Base-by-base conservation (phyloP, 2,888 invertebrate genomes). In the Antheraea yamamai region DNA sequence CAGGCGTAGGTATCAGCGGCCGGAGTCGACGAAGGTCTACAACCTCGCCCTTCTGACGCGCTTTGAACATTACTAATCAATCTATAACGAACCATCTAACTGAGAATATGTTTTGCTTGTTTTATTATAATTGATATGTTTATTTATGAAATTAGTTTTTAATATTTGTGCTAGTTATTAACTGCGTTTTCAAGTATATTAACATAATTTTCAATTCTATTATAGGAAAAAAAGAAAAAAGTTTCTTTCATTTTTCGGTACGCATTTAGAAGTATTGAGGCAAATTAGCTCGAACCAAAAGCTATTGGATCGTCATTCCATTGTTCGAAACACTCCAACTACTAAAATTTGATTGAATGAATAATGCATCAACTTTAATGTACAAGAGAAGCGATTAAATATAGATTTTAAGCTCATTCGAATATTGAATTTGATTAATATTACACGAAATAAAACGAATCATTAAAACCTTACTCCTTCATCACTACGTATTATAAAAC, bases 1-100 rank as follows among this genome's bases (percentile, higher is more conserved):
- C 92, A 92, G 92, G 87, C 88, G 84, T 85, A 87, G 86, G 85
- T 83, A 81, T 77, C 80, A 78, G 79, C 78, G 77, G 76, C 77
- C 78, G 80, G 75, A 77, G 78, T 76, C 78, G 75, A 66, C 75
- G 75, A 73, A 79, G 79, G 80, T 79, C 79, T 79, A 82, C 79
- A 77, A 75, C 76, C 77, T 73, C 73, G 76, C 77, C 75, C 75
- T 72, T 71, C 75, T 73, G 75, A 77, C 75, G 77, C 78, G 74
- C 76, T 76, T 75, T 76, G 76, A 35, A 74, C 76, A 80, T 78
- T 78, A 78, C 76, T 75, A 75, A 76, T 76, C 75, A 78, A 78
- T 77, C 73, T 72, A 75, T 78, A 73, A 77, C 74, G 75, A 77
- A 79, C 75, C 73, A 74, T 64, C 75, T 76, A 76, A 76, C 76